Evolutionary conservation across 2,888 invertebrate genomes (phyloP), one percentile per base, ranked within the genome.

Genomic region (Agrochola macilenta): DNA sequence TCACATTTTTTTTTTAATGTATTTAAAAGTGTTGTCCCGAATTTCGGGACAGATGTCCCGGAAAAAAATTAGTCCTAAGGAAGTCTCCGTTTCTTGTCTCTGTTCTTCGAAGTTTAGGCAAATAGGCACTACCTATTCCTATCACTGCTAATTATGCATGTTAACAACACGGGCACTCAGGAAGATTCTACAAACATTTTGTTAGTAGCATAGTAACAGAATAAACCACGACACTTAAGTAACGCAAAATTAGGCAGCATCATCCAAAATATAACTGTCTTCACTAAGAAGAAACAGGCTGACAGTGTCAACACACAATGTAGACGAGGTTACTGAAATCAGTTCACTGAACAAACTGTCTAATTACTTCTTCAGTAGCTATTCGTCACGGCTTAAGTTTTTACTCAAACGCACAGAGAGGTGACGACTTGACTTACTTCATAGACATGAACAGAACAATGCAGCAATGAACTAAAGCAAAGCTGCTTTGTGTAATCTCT

Each of bases 271-370:
- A 14, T 74, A 46, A 54, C 60, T 46, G 58, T 65, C 17, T 0
- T 58, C 2, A 46, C 35, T 60, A 43, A 17, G 9, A 49, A 70
- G 39, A 66, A 58, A 26, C 54, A 26, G 26, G 12, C 20, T 68
- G 30, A 68, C 63, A 81, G 9, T 68, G 30, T 71, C 63, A 81
- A 12, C 54, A 46, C 9, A 39, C 68, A 82, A 74, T 64, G 17
- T n/a, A 69, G 14, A 11, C 23, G 4, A n/a, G 52, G 35, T 72
- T 61, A 58, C 78, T 20, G 35, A 81, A 81, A 80, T 71, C 43
- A 82, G 52, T 30, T 57, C 26, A 66, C 52, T 61, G 52, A 71
- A 83, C 71, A 70, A 82, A 71, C 63, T 64, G 54, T 35, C 26
- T 39, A 71, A 74, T 57, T 49, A 64, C 43, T 69, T 71, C 39